Percentiles rank a stretch among this genome's conserved stretches.
Evolutionary conservation across 2,888 invertebrate species (phyloP).

Genomic region (Monoplex corrugatus): DNA sequence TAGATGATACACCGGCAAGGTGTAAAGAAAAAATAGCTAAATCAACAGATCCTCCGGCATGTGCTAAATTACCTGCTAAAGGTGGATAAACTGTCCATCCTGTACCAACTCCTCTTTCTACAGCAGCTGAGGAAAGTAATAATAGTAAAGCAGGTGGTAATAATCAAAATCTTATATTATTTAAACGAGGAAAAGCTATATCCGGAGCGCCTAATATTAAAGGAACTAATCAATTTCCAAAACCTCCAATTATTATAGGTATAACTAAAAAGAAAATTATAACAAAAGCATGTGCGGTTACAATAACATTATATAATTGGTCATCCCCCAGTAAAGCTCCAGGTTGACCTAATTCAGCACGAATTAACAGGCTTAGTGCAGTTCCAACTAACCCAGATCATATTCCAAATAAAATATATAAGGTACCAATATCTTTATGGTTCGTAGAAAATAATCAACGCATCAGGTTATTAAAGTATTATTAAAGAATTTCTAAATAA

Average conservation of each 20-base stretch:
- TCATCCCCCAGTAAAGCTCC: background rate
- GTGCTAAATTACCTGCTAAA: slow-evolving; percentile 86
- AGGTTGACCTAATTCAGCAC: background rate
- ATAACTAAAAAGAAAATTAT: slow-evolving; percentile 88
- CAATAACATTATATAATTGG: slow-evolving; percentile 84
- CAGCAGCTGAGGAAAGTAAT: slow-evolving; percentile 86
- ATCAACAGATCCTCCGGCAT: slow-evolving; percentile 88
- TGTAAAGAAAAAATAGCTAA: slow-evolving; percentile 90
- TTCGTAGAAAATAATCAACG: slow-evolving; percentile 85
- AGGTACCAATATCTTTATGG: slow-evolving; percentile 89
- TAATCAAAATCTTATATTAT: slow-evolving; percentile 92
- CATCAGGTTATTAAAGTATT: slow-evolving; percentile 40
- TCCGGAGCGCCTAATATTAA: slow-evolving; percentile 90
- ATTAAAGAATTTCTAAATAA: background rate
- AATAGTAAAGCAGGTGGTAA: slow-evolving; percentile 88
- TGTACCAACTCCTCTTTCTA: slow-evolving; percentile 88
- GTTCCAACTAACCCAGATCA: background rate
- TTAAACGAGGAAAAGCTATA: slow-evolving; percentile 91
- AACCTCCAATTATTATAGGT: slow-evolving; percentile 86
- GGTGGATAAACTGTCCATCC: slow-evolving; percentile 91
- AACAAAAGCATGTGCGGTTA: slow-evolving; percentile 90
- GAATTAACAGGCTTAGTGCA: background rate
- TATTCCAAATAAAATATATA: slow-evolving; percentile 84
- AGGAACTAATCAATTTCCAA: slow-evolving; percentile 91
- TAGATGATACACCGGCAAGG: slow-evolving; percentile 86